Base-by-base conservation (phyloP, 2,888 invertebrate species). In the Meteorus colon region DNA sequence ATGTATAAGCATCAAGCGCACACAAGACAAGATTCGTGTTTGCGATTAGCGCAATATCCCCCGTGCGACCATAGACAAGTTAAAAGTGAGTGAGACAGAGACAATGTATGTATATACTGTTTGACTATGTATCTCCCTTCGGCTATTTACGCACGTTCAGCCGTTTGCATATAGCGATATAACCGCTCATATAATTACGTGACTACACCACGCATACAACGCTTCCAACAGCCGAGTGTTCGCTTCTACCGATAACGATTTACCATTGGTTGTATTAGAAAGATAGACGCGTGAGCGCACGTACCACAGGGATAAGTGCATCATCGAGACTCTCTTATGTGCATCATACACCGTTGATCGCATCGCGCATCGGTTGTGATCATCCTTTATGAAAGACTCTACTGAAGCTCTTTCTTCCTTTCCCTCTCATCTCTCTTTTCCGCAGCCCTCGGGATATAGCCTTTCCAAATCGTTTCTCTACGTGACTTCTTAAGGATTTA, bases 111-210 rank as follows among this genome's bases (percentile, higher is more conserved):
- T 55, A 19, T 55, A 55, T 19, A 19, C 8, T 55, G 55, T 19
- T 55, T 55, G 19, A 55, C 55, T 55, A 55, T 55, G 55, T 55
- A 12, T 29, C 10, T 34, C 51, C 70, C 65, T 63, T 63, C 31
- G 34, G 59, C 55, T 65, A 75, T 75, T 75, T 75, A 75, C 75
- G 71, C 75, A 72, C 65, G 71, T 70, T 75, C 75, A 60, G 59
- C 51, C 75, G 71, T 75, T 72, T 66, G 72, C 60, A 75, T 75
- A 75, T 67, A 60, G 59, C 66, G 75, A 75, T 75, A 71, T 65
- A 78, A 77, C 77, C 77, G 74, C 76, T 78, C 77, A 74, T 80
- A 79, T 80, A 81, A 80, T 81, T 79, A 81, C 75, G 77, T 74
- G 76, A 67, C 79, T 76, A 77, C 78, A 76, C 75, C 19, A 37